A percentile compares a stretch with the other conserved stretches of the same genome.
phyloP scores from a whole-genome alignment of 92 coral and sea anemone genomes.

The Umimayanthus chanpuru region DNA sequence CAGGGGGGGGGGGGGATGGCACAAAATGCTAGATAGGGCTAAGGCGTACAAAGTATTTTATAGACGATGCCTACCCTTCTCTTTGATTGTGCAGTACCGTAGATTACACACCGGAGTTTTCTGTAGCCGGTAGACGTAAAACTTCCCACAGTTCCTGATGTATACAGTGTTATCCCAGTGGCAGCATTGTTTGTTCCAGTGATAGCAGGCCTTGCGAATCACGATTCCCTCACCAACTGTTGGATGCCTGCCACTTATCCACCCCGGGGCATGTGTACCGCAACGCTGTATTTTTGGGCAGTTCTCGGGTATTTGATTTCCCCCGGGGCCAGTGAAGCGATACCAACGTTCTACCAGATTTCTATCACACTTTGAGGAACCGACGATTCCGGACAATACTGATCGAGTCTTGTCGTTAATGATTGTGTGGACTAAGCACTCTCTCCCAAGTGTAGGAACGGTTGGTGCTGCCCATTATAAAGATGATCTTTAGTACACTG shows the following conservation, averaged over 20 bases:
- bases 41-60: background rate
- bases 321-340: constrained; percentile 14
- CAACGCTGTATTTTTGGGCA: background rate
- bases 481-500: background rate
- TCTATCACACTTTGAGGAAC: background rate
- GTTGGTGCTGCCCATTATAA: background rate
- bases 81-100: constrained; percentile 18
- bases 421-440: constrained; percentile 10
- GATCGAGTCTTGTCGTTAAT: constrained; percentile 21
- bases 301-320: background rate
- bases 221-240: background rate
- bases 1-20: no score
- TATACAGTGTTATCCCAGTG: background rate
- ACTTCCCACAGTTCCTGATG: constrained; percentile 26
- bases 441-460: background rate
- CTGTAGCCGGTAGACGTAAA: background rate
- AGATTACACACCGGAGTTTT: background rate
- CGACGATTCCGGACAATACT: background rate
- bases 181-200: background rate
- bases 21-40: no score
- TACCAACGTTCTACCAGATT: background rate
- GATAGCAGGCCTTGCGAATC: background rate
- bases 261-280: constrained; percentile 16
- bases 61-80: background rate
- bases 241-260: constrained; percentile 19